A percentile compares a stretch with the other conserved stretches of the same genome.
Conservation (phyloP, 1,140 invertebrate species). For the Drosophila yakuba region DNA sequence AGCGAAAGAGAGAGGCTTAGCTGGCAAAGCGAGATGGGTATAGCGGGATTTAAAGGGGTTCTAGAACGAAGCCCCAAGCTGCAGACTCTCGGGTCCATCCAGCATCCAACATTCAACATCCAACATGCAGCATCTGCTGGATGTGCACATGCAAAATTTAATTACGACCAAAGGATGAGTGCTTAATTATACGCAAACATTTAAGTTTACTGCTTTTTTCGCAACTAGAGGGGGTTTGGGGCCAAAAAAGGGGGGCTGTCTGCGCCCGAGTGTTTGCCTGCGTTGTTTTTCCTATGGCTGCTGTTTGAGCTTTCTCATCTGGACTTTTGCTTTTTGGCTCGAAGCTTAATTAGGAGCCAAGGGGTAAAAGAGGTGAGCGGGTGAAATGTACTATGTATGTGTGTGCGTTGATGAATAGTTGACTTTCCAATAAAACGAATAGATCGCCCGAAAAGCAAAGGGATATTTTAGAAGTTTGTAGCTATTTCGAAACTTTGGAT, state of each 20-base stretch:
- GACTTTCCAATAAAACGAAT: neutral
- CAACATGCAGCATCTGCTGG: slow-evolving; percentile 51
- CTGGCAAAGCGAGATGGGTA: neutral
- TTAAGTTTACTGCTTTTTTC: slow-evolving; percentile 83
- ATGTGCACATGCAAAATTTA: slow-evolving; percentile 85
- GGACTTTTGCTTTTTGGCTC: slow-evolving; percentile 58
- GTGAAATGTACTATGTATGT: neutral
- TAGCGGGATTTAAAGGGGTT: neutral
- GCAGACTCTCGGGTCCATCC: slow-evolving; percentile 7
- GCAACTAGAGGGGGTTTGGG: slow-evolving; percentile 24
- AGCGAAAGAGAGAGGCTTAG: slow-evolving; percentile 3
- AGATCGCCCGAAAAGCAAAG: neutral
- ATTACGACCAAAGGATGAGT: slow-evolving; percentile 85
- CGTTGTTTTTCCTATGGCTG: slow-evolving; percentile 5
- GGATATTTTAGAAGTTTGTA: neutral
- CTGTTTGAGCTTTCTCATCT: slow-evolving; percentile 53
- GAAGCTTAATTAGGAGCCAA: slow-evolving; percentile 44
- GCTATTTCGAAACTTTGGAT: too few species aligned
- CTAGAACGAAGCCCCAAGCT: slow-evolving; percentile 40
- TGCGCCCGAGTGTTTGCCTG: slow-evolving; percentile 45
- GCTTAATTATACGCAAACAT: slow-evolving; percentile 85
- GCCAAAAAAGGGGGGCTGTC: neutral
- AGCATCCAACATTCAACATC: slow-evolving; percentile 7
- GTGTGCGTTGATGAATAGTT: slow-evolving; percentile 1
- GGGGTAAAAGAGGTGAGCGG: neutral